Evolutionary conservation across 2,113 vertebrate species (phyloP).

Genomic region (Saiga tatarica): DNA sequence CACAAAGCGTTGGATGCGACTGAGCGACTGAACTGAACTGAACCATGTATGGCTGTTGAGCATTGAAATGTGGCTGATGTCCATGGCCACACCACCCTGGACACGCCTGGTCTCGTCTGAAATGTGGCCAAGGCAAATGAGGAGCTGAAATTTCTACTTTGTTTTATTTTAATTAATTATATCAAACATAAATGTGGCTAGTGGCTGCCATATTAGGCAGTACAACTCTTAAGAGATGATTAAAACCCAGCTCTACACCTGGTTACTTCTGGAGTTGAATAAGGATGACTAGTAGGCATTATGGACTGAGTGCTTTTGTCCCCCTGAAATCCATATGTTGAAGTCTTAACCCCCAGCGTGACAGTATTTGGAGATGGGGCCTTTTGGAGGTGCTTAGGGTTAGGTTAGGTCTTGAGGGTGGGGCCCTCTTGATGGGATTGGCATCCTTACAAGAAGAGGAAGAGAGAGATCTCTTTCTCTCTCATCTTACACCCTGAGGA

Average conservation of each 20-base stretch:
- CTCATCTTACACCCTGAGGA: neutral
- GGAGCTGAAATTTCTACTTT: neutral
- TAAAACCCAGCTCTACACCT: neutral
- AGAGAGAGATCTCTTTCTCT: neutral
- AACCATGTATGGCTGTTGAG: fast-evolving
- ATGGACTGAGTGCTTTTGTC: neutral
- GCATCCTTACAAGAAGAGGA: neutral
- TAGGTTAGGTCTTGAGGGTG: neutral
- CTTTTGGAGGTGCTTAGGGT: neutral
- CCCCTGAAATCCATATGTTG: neutral
- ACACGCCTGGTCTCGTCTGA: neutral
- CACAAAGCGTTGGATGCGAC: fast-evolving
- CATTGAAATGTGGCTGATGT: neutral
- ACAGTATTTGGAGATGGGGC: neutral
- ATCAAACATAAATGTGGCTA: too few species aligned
- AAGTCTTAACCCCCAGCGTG: neutral
- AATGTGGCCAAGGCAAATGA: neutral
- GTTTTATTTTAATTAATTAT: neutral
- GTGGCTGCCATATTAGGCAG: too few species aligned
- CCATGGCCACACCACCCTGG: neutral
- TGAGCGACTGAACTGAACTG: neutral
- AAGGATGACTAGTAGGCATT: neutral
- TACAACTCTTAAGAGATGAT: neutral
- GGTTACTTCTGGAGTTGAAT: neutral
- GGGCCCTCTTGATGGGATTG: too few species aligned